Base-by-base conservation (phyloP, 2,888 invertebrate genomes). In the Erebia ligea region DNA sequence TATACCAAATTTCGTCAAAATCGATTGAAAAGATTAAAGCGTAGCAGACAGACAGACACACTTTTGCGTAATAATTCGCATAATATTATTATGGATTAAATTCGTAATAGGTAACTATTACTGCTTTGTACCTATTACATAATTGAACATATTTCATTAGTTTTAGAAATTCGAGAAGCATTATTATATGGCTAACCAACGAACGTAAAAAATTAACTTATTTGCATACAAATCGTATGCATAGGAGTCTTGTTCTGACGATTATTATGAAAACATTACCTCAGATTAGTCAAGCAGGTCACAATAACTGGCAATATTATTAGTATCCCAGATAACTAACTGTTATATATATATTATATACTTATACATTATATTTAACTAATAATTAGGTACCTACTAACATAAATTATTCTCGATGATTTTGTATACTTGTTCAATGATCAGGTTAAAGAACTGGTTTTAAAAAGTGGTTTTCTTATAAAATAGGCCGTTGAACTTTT, bases 401-500 rank as follows among this genome's bases (percentile, higher is more conserved):
- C n/a, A 56, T 34, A 34, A 34, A 34, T 34, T 45, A n/a, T 40
- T 19, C 42, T 63, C 54, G 62, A 63, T 73, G 63, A 71, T 68
- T 82, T 80, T 80, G 79, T 82, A 82, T 82, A 80, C 81, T 79
- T 82, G 81, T 79, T 77, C 80, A 83, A 85, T 84, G 77, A 82
- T 82, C 83, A 76, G 85, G 83, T 84, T 80, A 84, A 82, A 74
- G 79, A 89, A 90, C 90, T 81, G 86, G 90, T 90, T 90, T 87
- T 86, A 80, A 90, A 88, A 89, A 88, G 88, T 86, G 86, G 89
- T 88, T 89, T 87, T 86, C 85, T 81, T 85, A 84, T 85, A 82
- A 89, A 86, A 90, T 88, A 87, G 90, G 86, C 83, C 89, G 84
- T 88, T 91, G 90, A 91, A 90, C 91, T 90, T 88, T 86, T 87